These are phyloP conservation scores for Margarornis squamiger DNA, from an alignment of 2,797 vertebrate species.

Conservation along the genomic window DNA sequence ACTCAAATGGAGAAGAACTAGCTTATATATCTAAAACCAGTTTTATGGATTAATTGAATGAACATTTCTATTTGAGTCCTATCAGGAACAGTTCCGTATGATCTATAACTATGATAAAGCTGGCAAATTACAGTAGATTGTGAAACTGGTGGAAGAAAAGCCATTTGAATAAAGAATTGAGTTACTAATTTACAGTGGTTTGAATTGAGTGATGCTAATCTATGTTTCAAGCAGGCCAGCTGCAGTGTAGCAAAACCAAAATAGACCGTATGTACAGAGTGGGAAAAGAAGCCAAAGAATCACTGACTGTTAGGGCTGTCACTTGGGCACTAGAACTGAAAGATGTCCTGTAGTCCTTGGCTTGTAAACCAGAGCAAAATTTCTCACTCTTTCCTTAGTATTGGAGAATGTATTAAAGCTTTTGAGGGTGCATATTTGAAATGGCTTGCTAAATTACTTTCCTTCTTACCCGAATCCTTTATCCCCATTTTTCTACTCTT, in stretches of 20 bases:
- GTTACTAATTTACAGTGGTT: not conserved
- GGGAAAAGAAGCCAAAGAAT: not conserved
- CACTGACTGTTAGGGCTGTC: not conserved
- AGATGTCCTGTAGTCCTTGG: not conserved
- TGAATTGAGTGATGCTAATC: not conserved
- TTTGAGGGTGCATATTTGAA: not conserved
- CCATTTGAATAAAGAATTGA: not conserved
- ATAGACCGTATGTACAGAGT: not conserved
- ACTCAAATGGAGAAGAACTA: conserved; percentile 16
- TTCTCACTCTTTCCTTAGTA: not conserved
- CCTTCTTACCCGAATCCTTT: not conserved
- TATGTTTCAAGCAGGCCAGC: not conserved
- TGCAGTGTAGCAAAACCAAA: not conserved
- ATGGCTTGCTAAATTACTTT: not conserved
- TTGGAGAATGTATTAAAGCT: not conserved
- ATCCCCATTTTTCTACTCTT: not conserved
- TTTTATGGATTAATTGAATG: not conserved
- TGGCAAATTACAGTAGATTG: not conserved
- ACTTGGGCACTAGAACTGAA: not conserved
- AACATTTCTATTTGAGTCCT: not conserved
- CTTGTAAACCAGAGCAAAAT: not conserved
- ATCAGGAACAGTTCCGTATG: not conserved
- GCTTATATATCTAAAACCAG: not conserved
- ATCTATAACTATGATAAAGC: not conserved
- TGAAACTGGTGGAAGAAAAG: not conserved